Evolutionary conservation across 2,113 vertebrate species (phyloP).

Genomic region (Rhizomys pruinosus): DNA sequence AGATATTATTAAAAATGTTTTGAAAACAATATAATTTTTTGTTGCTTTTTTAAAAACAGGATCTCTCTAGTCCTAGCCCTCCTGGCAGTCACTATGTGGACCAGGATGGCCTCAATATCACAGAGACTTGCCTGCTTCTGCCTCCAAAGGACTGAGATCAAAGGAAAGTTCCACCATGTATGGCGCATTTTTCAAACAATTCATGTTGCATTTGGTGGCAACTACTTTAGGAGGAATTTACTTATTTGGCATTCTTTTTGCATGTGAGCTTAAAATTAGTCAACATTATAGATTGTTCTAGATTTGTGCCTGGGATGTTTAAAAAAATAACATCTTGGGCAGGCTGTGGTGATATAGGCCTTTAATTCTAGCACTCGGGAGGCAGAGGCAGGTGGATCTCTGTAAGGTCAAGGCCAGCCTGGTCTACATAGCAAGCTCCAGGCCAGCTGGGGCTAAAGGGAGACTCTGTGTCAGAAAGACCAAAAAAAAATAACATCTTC

Average conservation of each 20-base stretch:
- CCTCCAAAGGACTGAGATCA: too few relatives aligned
- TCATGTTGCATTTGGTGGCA: background rate
- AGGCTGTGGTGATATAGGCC: too few relatives aligned
- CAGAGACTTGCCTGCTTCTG: too few relatives aligned
- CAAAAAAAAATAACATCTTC: background rate
- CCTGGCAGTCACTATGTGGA: too few relatives aligned
- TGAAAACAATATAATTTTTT: background rate
- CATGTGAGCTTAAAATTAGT: conserved; percentile 1
- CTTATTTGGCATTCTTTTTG: background rate
- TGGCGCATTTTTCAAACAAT: background rate
- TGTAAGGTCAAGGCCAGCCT: too few relatives aligned
- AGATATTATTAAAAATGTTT: conserved; percentile 28
- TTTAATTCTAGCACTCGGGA: too few relatives aligned
- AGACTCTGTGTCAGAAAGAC: too few relatives aligned
- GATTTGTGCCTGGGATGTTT: background rate
- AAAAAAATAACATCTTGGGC: background rate
- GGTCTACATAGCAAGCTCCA: too few relatives aligned
- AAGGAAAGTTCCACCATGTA: too few relatives aligned
- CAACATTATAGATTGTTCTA: background rate
- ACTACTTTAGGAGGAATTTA: background rate
- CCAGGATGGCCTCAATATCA: too few relatives aligned
- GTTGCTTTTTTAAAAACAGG: background rate
- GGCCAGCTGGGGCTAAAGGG: too few relatives aligned
- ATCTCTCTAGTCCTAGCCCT: background rate
- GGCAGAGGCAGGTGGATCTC: too few relatives aligned